These are phyloP conservation scores for Etheostoma perlongum DNA, from an alignment of 2,797 vertebrate genomes.

Conservation along the genomic window DNA sequence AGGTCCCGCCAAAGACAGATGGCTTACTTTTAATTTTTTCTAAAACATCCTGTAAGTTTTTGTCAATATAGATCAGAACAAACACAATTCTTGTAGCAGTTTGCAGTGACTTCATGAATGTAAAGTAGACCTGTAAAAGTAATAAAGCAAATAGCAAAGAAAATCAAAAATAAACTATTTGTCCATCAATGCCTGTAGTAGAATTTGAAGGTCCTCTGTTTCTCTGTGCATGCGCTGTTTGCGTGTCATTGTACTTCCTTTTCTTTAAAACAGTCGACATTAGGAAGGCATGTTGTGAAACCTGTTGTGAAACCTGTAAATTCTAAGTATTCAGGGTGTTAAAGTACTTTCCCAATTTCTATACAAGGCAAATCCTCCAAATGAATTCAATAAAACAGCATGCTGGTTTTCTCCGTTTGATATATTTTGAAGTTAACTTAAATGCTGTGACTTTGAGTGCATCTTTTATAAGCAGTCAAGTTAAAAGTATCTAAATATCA, in stretches of 20 bases:
- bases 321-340: not conserved
- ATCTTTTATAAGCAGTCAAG: not conserved
- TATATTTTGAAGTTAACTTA: not conserved
- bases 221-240: constrained; percentile 5
- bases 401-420: not conserved
- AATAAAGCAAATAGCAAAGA: not conserved
- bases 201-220: constrained; percentile 11
- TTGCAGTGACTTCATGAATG: not conserved
- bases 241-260: constrained; percentile 44
- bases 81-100: not conserved
- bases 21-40: constrained; percentile 9
- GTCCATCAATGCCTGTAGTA: not conserved
- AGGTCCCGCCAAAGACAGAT: not conserved
- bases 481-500: not conserved
- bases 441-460: constrained; percentile 1
- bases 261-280: constrained; percentile 31
- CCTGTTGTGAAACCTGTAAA: constrained; percentile 43
- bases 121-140: constrained; percentile 4
- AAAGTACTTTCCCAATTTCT: constrained; percentile 5
- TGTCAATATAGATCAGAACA: constrained; percentile 1
- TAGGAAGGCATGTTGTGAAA: constrained; percentile 49
- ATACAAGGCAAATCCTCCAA: not conserved
- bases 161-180: not conserved
- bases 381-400: not conserved
- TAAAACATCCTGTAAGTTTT: constrained; percentile 20